phyloP scores from a whole-genome alignment of 2,113 vertebrate species.

The Amblyornis subalaris region DNA sequence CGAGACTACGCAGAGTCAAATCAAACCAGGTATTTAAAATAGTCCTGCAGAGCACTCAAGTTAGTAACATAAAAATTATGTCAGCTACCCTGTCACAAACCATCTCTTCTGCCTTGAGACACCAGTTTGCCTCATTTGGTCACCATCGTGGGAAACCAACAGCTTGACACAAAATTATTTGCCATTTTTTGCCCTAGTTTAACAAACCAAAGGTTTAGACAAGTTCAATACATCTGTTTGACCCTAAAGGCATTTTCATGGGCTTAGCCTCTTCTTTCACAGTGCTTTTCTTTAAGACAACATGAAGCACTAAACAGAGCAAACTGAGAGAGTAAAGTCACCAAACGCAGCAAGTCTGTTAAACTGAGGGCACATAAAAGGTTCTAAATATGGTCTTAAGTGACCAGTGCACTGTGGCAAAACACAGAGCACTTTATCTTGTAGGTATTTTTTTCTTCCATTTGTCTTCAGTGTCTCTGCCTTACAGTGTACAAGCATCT shows the following conservation, averaged over 20 bases:
- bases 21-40: not conserved
- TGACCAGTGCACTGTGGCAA: not conserved
- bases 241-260: not conserved
- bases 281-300: not conserved
- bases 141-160: not conserved
- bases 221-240: not conserved
- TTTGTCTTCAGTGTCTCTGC: not conserved
- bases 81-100: not conserved
- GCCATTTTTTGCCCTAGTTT: not conserved
- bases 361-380: rapidly evolving
- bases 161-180: not conserved
- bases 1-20: not conserved
- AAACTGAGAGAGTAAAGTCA: not conserved
- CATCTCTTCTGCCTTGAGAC: not conserved
- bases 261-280: not conserved
- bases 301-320: not conserved
- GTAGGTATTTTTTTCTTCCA: not conserved
- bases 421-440: not conserved
- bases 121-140: not conserved
- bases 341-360: rapidly evolving
- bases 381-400: not conserved
- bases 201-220: not conserved
- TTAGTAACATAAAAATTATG: rapidly evolving
- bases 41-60: not conserved
- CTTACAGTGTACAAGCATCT: not conserved